Evolutionary conservation across 2,113 vertebrate genomes (phyloP).

Genomic region (Hipposideros armiger): DNA sequence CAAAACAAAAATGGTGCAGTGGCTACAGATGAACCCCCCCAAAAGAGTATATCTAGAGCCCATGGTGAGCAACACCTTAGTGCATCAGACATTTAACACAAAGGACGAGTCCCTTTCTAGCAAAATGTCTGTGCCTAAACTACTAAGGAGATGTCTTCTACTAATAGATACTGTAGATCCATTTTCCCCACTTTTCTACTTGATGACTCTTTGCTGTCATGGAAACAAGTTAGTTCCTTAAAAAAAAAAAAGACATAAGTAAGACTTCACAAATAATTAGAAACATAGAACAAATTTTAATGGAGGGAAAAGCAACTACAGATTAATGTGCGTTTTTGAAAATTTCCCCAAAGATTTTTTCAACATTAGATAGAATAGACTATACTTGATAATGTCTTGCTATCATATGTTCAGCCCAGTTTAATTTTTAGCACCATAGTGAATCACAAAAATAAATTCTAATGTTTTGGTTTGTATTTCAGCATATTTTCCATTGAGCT

Average conservation of each 20-base stretch:
- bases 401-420: slow-evolving; percentile 41
- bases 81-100: neutral
- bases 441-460: slow-evolving; percentile 63
- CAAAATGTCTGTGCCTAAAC: slow-evolving; percentile 7
- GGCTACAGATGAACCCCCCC: neutral
- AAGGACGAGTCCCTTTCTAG: neutral
- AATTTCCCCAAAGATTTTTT: slow-evolving; percentile 55
- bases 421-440: slow-evolving; percentile 49
- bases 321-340: slow-evolving; percentile 32
- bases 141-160: slow-evolving; percentile 67
- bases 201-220: slow-evolving; percentile 73
- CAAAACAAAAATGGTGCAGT: neutral
- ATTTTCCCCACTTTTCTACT: slow-evolving; percentile 23
- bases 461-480: slow-evolving; percentile 36
- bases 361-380: slow-evolving; percentile 28
- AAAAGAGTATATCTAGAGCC: neutral
- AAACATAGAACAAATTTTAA: slow-evolving; percentile 52
- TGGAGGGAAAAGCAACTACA: neutral
- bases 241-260: slow-evolving; percentile 47
- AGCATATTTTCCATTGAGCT: neutral
- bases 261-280: slow-evolving; percentile 71
- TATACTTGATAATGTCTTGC: neutral
- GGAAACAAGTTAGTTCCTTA: slow-evolving; percentile 78
- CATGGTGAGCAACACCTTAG: neutral
- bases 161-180: slow-evolving; percentile 47